Conservation (phyloP, 2,113 vertebrate species). For the Eupsittula cactorum region DNA sequence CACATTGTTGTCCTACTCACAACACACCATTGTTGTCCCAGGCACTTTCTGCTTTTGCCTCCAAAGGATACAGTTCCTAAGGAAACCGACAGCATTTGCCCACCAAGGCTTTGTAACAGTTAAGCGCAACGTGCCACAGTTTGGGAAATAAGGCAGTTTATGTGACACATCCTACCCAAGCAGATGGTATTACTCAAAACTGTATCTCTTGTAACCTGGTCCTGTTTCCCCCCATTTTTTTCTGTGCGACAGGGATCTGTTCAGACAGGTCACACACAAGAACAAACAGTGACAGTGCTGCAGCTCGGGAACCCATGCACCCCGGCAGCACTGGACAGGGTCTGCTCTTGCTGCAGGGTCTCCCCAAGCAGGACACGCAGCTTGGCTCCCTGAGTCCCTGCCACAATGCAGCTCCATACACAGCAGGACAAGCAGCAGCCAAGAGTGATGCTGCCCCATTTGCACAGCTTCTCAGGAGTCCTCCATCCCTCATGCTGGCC, state of each 20-base stretch:
- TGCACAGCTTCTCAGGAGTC: not conserved
- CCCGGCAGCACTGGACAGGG: not conserved
- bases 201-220: not conserved
- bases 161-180: not conserved
- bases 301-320: not conserved
- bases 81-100: not conserved
- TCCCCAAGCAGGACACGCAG: fast-evolving
- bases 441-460: not conserved
- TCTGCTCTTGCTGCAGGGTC: fast-evolving
- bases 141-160: not conserved
- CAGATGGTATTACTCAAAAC: not conserved
- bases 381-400: fast-evolving
- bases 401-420: fast-evolving
- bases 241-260: not conserved
- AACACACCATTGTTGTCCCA: not conserved
- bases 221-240: not conserved
- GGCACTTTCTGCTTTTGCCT: not conserved
- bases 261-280: not conserved
- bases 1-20: not conserved
- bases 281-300: fast-evolving
- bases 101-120: not conserved
- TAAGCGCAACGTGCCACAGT: not conserved
- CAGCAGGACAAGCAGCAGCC: too few species aligned
- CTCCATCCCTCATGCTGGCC: fast-evolving
- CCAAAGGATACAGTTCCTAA: not conserved